These are phyloP conservation scores for Limnephilus rhombicus DNA, from an alignment of 2,888 invertebrate genomes.

Conservation along the genomic window DNA sequence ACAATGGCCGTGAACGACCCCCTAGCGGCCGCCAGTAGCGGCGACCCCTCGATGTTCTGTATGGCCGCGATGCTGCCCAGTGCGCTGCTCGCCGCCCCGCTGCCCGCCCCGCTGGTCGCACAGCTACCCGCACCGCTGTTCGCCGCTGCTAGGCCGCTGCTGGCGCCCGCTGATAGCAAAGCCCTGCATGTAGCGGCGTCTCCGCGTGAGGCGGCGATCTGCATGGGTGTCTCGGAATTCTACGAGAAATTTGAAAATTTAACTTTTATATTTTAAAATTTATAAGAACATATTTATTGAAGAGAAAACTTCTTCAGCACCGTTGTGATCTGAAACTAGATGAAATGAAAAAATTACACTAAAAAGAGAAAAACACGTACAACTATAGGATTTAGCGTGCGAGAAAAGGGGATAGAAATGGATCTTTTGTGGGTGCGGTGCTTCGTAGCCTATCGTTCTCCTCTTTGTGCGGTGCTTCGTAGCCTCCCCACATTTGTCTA, in stretches of 20 bases:
- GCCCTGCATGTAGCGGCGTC: slow-evolving; percentile 63
- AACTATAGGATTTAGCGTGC: too few species aligned
- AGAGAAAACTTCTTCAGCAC: too few species aligned
- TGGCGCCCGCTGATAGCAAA: slow-evolving; percentile 62
- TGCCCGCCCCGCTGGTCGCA: slow-evolving; percentile 82
- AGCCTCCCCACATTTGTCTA: too few species aligned
- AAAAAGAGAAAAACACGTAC: too few species aligned
- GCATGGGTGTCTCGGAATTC: slow-evolving; percentile 87
- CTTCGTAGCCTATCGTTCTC: too few species aligned
- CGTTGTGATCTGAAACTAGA: too few species aligned
- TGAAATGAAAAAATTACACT: too few species aligned
- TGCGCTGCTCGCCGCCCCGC: slow-evolving; percentile 78
- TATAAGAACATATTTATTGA: too few species aligned
- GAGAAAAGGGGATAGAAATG: too few species aligned
- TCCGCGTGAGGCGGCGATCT: slow-evolving; percentile 82
- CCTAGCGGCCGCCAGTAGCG: slow-evolving; percentile 86
- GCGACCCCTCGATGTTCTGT: slow-evolving; percentile 79
- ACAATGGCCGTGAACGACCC: slow-evolving; percentile 91
- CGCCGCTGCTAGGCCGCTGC: slow-evolving; percentile 46
- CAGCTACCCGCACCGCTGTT: slow-evolving; percentile 78
- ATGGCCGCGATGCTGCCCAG: slow-evolving; percentile 74
- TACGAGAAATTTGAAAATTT: slow-evolving; percentile 68
- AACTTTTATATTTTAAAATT: too few species aligned
- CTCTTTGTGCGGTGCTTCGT: too few species aligned
- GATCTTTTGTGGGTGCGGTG: too few species aligned